Conservation (phyloP, 2,797 vertebrate species). For the Scolopax rusticola region DNA sequence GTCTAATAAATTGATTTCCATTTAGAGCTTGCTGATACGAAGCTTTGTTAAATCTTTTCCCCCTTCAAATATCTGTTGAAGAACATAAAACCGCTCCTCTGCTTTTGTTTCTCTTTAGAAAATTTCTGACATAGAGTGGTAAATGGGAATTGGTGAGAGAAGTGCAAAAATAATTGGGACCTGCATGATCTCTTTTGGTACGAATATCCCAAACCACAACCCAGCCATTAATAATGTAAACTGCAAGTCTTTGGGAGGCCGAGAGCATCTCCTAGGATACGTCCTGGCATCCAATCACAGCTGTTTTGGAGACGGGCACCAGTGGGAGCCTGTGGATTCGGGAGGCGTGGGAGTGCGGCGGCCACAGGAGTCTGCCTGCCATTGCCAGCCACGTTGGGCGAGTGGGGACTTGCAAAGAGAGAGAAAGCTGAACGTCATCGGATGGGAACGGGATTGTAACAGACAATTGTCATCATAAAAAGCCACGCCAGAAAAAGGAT, state of each 20-base stretch:
- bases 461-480: not conserved
- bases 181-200: not conserved
- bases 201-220: constrained; percentile 9
- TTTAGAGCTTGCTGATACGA: not conserved
- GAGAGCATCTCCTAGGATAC: constrained; percentile 5
- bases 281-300: not conserved
- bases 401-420: not conserved
- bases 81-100: not conserved
- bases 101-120: not conserved
- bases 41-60: not conserved
- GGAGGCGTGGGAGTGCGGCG: rapidly evolving
- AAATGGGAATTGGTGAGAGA: not conserved
- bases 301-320: not conserved
- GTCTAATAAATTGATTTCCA: constrained; percentile 22
- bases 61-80: not conserved
- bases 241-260: not conserved
- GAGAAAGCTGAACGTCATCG: not conserved
- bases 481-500: not conserved
- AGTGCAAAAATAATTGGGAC: constrained; percentile 44
- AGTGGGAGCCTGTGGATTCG: rapidly evolving
- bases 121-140: not conserved
- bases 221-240: constrained; percentile 53
- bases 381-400: not conserved
- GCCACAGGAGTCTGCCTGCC: not conserved
- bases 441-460: not conserved